Percentiles rank a stretch among this genome's conserved stretches.
These are phyloP conservation scores for Enteromius treurensis DNA, from an alignment of 2,797 vertebrate genomes.

Conservation along the genomic window DNA sequence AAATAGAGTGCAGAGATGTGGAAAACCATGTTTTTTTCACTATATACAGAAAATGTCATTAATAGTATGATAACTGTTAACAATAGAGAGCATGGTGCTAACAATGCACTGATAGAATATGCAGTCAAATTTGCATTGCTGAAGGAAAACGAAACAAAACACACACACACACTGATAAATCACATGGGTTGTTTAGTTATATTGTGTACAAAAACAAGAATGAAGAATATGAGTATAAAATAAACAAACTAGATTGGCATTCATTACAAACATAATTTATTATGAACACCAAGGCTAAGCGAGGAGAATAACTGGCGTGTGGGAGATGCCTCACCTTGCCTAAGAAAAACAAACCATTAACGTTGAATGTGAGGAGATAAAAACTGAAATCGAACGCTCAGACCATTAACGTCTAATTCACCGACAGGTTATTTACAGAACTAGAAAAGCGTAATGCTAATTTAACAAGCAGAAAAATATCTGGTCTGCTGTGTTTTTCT, in stretches of 20 bases:
- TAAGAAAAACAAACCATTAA: slow-evolving; percentile 12
- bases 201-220: neutral
- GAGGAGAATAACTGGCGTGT: neutral
- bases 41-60: neutral
- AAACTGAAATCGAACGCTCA: neutral
- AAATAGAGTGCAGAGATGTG: neutral
- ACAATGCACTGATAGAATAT: neutral
- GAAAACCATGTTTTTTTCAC: neutral
- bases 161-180: neutral
- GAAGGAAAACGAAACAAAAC: neutral
- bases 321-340: neutral
- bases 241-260: neutral
- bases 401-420: neutral
- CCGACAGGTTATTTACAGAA: neutral
- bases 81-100: neutral
- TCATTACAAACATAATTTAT: neutral
- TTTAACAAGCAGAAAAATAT: neutral
- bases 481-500: neutral
- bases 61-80: neutral
- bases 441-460: neutral
- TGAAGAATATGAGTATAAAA: neutral
- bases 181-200: neutral
- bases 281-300: neutral
- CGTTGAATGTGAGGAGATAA: neutral
- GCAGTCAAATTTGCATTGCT: neutral